These are phyloP conservation scores for Brachyptera risi DNA, from an alignment of 2,888 invertebrate genomes.

Conservation along the genomic window DNA sequence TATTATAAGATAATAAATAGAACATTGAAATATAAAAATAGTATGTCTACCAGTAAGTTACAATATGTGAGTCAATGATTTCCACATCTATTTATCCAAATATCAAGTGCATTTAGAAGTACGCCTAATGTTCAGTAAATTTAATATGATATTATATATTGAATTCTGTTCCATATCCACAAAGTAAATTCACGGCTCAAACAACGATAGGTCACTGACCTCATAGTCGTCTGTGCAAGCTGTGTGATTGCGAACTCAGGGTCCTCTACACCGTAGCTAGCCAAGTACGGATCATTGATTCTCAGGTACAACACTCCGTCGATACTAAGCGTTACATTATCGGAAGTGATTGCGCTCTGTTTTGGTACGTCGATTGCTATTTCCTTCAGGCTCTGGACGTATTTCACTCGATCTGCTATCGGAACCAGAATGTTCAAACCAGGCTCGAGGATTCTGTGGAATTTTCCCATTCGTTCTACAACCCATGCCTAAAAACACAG, in stretches of 20 bases:
- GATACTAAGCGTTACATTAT: constrained; percentile 94
- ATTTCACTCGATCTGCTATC: constrained; percentile 86
- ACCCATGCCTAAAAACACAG: constrained; percentile 84
- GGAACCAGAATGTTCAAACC: constrained; percentile 92
- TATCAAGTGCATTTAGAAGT: too few species aligned
- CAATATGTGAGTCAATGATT: too few species aligned
- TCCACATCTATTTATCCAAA: too few species aligned
- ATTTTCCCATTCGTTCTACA: constrained; percentile 97
- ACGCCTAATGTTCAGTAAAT: too few species aligned
- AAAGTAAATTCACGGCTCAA: too few species aligned
- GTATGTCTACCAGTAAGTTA: too few species aligned
- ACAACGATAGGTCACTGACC: too few species aligned
- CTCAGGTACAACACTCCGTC: constrained; percentile 96
- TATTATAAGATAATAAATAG: too few species aligned
- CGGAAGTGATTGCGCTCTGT: constrained; percentile 94
- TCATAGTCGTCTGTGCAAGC: constrained; percentile 98
- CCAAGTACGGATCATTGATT: constrained; percentile 89
- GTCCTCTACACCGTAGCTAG: constrained; percentile 98
- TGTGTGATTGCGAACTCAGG: constrained; percentile 99
- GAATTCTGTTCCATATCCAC: too few species aligned
- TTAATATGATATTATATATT: too few species aligned
- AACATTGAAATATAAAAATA: too few species aligned
- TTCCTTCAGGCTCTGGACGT: constrained; percentile 98
- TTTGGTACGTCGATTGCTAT: constrained; percentile 98
- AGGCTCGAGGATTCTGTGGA: constrained; percentile 87